These are phyloP conservation scores for Drosophila hydei DNA, from an alignment of 1,140 invertebrate species.

Conservation along the genomic window DNA sequence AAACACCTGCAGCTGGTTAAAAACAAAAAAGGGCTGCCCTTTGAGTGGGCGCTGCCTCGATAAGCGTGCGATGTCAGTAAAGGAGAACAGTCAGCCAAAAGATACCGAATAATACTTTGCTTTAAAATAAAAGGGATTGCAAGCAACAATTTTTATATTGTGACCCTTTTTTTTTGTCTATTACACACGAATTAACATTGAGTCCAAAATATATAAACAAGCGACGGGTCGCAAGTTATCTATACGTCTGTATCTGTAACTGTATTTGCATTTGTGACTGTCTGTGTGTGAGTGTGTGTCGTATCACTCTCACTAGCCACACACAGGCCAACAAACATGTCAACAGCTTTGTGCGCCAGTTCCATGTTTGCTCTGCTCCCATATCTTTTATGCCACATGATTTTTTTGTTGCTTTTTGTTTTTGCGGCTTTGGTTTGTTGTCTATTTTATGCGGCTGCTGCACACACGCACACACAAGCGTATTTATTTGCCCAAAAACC, in stretches of 20 bases:
- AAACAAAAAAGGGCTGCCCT: slow-evolving; percentile 50
- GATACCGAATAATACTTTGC: slow-evolving; percentile 9
- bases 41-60: slow-evolving; percentile 38
- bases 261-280: slow-evolving; percentile 9
- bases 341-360: slow-evolving; percentile 63
- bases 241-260: slow-evolving; percentile 35
- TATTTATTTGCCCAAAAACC: slow-evolving; percentile 68
- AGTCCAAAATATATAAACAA: slow-evolving; percentile 51
- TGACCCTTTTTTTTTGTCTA: slow-evolving; percentile 54
- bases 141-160: slow-evolving; percentile 13
- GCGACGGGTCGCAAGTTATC: slow-evolving; percentile 29
- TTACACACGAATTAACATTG: slow-evolving; percentile 76
- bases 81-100: slow-evolving; percentile 10
- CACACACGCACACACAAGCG: slow-evolving; percentile 16
- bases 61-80: slow-evolving; percentile 53
- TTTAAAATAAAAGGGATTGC: slow-evolving; percentile 21
- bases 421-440: slow-evolving; percentile 47
- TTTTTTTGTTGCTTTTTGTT: slow-evolving; percentile 34
- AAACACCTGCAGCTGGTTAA: slow-evolving; percentile 67
- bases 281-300: not conserved
- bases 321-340: slow-evolving; percentile 47
- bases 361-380: slow-evolving; percentile 29
- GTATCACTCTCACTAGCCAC: slow-evolving; percentile 16
- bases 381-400: slow-evolving; percentile 41
- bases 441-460: slow-evolving; percentile 56